Percentiles rank a stretch among this genome's conserved stretches.
Evolutionary conservation across 2,113 vertebrate genomes (phyloP).

Genomic region (Zingel zingel): DNA sequence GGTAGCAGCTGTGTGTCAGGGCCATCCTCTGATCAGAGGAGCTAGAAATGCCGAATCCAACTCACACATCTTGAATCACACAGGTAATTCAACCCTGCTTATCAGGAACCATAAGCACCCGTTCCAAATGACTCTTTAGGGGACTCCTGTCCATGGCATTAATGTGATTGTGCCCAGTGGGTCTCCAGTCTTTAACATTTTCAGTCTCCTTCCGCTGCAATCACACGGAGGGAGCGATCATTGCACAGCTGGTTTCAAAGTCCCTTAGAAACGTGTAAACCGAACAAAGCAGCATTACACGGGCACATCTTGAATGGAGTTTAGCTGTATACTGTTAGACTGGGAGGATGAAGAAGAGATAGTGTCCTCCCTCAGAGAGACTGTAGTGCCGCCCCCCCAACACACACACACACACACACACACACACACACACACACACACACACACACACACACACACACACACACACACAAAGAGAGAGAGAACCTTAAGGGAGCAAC

Average conservation of each 20-base stretch:
- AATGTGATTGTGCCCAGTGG: neutral
- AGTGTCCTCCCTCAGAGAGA: no score
- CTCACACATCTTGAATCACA: conserved; percentile 19
- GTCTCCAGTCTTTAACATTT: neutral
- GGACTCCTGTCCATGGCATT: neutral
- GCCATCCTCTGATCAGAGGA: neutral
- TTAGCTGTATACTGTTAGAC: neutral
- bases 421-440: no score
- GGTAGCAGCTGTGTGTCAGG: neutral
- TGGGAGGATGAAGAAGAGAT: neutral
- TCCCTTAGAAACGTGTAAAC: no score
- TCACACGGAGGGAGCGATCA: no score
- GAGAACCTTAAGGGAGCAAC: no score
- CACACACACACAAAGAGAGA: no score
- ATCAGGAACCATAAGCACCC: neutral
- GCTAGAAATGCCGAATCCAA: neutral
- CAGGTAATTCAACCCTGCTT: neutral
- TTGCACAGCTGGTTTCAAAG: no score
- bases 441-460: no score
- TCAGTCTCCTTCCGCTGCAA: neutral
- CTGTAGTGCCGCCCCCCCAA: no score
- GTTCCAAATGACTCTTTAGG: neutral
- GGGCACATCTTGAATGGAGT: neutral
- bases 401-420: no score
- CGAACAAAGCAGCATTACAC: neutral